These are phyloP conservation scores for Leucania comma DNA, from an alignment of 2,888 invertebrate genomes.

Conservation along the genomic window DNA sequence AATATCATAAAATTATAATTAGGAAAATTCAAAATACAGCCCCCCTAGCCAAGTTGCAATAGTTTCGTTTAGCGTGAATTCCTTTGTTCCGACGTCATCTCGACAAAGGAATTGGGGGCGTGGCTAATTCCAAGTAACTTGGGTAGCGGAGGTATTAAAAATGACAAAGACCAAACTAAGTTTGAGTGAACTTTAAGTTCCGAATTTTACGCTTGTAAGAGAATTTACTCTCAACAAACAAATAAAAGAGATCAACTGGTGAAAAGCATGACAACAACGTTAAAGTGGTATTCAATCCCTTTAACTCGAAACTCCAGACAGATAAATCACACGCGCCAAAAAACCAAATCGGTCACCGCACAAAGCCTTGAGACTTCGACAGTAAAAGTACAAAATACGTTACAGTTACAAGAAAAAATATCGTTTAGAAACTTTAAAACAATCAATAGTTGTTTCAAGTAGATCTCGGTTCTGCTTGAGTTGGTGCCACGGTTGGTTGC, in stretches of 20 bases:
- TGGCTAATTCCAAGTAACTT: too few relatives aligned
- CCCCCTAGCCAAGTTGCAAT: too few relatives aligned
- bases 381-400: slow-evolving; percentile 59
- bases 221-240: too few relatives aligned
- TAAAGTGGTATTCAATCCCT: background rate
- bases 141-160: too few relatives aligned
- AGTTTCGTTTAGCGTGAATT: too few relatives aligned
- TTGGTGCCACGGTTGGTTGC: slow-evolving; percentile 62
- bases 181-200: too few relatives aligned
- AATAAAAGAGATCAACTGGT: background rate
- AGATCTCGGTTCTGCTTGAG: slow-evolving; percentile 56
- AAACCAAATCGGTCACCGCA: background rate
- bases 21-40: too few relatives aligned
- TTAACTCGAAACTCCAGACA: background rate
- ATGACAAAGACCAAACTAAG: too few relatives aligned
- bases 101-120: too few relatives aligned
- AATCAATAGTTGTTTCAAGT: slow-evolving; percentile 59
- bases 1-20: too few relatives aligned
- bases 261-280: background rate
- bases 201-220: too few relatives aligned
- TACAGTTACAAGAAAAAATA: slow-evolving; percentile 55
- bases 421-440: slow-evolving; percentile 61
- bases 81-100: too few relatives aligned
- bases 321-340: background rate
- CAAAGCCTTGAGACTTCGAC: slow-evolving; percentile 40